A percentile compares a stretch with the other conserved stretches of the same genome.
Conservation (phyloP, 2,888 invertebrate species). For the Chaetogeoica ovagalla region DNA sequence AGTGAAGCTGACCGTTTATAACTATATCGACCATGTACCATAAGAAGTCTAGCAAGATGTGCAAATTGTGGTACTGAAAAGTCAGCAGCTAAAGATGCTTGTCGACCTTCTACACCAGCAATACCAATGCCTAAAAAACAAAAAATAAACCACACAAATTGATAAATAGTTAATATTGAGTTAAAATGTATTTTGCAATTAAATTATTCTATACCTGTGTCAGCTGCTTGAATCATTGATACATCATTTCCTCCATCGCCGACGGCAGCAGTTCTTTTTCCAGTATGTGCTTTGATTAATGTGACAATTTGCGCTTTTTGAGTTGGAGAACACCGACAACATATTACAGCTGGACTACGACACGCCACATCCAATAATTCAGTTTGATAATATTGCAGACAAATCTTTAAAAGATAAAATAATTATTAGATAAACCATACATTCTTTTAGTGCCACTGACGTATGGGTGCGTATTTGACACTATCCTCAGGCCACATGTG, state of each 20-base stretch:
- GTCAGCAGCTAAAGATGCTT: conserved; percentile 95
- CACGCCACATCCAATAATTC: conserved; percentile 76
- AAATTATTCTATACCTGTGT: conserved; percentile 60
- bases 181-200: neutral
- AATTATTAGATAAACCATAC: too few relatives aligned
- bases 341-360: conserved; percentile 73
- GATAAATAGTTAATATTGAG: neutral
- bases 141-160: conserved; percentile 6
- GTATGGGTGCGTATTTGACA: too few relatives aligned
- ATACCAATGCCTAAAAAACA: conserved; percentile 74
- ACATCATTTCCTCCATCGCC: conserved; percentile 75
- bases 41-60: conserved; percentile 76
- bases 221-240: conserved; percentile 72
- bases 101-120: conserved; percentile 85
- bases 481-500: too few relatives aligned
- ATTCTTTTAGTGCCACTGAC: too few relatives aligned
- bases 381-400: conserved; percentile 72
- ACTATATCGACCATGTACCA: conserved; percentile 91
- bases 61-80: conserved; percentile 92
- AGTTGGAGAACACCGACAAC: conserved; percentile 74
- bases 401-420: conserved; percentile 60
- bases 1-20: conserved; percentile 96
- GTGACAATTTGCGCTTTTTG: conserved; percentile 73
- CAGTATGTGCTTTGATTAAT: conserved; percentile 68
- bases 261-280: conserved; percentile 65